Evolutionary conservation across 2,888 invertebrate genomes (phyloP), one percentile per base, ranked within the genome.

Genomic region (Dastarcus helophoroides): DNA sequence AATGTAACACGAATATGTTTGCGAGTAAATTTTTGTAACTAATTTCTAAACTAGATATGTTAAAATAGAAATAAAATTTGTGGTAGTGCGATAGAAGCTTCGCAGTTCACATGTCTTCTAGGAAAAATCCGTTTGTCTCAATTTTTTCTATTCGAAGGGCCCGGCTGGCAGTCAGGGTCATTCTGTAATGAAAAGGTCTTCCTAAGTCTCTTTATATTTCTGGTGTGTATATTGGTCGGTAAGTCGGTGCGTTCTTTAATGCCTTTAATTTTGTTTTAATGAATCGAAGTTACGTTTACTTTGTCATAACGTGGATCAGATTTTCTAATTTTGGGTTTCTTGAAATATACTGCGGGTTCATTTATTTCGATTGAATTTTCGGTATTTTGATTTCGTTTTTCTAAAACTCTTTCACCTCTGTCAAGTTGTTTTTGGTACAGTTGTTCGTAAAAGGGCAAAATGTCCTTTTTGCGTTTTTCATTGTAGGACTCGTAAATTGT

Each of bases 51-150:
- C 34, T 28, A 11, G 21, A 41, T 15, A 42, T 23, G 12, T 42
- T 42, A 39, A 39, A 38, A 22, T 42, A 40, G 31, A 42, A 43
- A 32, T 42, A 41, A 26, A 43, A 41, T 21, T 44, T 41, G 29
- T 41, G 44, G 26, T 37, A 44, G 26, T 43, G 39, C n/a, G n/a
- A n/a, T n/a, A n/a, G n/a, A n/a, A n/a, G n/a, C n/a, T n/a, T n/a
- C n/a, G n/a, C n/a, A n/a, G 19, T 27, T 24, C 35, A 31, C 13
- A 41, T 7, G 4, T 31, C 24, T 34, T 41, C 36, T 10, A 28
- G 10, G 14, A 43, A 32, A 24, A 36, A 36, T 9, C 38, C 36
- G 13, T 30, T 29, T 16, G 27, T 32, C 10, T 39, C 16, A 17
- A 42, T 19, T n/a, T 24, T 28, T 13, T 39, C 27, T 4, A 33